Conservation (phyloP, 2,797 vertebrate genomes). For the Chloroceryle inda region DNA sequence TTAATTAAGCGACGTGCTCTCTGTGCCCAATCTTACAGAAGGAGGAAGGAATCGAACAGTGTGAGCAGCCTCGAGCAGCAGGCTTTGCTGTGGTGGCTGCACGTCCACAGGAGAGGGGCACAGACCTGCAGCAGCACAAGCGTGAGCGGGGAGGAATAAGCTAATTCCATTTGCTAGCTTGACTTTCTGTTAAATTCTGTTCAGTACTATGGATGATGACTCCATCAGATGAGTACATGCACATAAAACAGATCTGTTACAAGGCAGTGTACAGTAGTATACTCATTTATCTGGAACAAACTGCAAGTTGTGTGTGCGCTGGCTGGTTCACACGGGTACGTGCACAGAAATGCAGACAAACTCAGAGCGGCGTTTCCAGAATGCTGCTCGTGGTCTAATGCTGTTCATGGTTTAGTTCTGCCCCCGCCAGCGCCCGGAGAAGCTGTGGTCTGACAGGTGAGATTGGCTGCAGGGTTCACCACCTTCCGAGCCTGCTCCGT, state of each 20-base stretch:
- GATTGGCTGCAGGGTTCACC: neutral
- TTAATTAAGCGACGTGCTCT: conserved; percentile 11
- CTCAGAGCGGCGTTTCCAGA: neutral
- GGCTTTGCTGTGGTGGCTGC: neutral
- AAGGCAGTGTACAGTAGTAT: neutral
- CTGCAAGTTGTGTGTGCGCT: neutral
- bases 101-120: neutral
- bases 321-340: no score
- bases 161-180: neutral
- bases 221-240: neutral
- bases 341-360: neutral
- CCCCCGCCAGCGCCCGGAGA: neutral
- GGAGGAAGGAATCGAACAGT: neutral
- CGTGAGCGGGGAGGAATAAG: neutral
- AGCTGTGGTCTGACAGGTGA: neutral
- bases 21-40: neutral
- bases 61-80: neutral
- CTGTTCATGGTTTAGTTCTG: neutral
- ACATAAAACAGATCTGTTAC: no score
- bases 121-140: neutral
- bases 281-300: neutral
- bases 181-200: neutral
- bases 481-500: neutral
- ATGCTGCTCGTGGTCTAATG: neutral
- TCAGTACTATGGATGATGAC: neutral